Conservation (phyloP, 1,140 invertebrate species). For the Cephus cinctus region DNA sequence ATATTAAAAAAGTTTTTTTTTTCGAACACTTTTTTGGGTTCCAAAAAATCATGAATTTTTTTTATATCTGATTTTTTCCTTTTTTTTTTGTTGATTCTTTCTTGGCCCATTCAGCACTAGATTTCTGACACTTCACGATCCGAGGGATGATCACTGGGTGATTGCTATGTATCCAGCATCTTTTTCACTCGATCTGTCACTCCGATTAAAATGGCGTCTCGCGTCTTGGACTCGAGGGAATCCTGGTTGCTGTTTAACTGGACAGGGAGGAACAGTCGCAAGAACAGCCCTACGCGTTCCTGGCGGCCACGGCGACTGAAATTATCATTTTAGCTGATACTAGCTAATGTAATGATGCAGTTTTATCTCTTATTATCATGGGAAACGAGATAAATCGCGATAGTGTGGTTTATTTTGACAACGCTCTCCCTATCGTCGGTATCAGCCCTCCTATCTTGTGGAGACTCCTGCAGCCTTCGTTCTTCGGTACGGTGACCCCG, state of each 20-base stretch:
- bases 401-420: constrained; percentile 59
- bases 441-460: constrained; percentile 3
- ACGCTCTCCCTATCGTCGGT: constrained; percentile 35
- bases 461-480: constrained; percentile 15
- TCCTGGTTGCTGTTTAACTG: background rate
- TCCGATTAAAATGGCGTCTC: background rate
- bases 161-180: no score
- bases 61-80: no score
- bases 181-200: background rate
- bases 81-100: no score
- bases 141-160: no score
- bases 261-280: background rate
- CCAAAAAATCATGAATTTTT: no score
- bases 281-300: constrained; percentile 46
- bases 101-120: no score
- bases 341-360: constrained; percentile 58
- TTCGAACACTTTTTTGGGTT: no score
- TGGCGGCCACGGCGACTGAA: constrained; percentile 52
- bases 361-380: constrained; percentile 60
- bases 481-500: no score
- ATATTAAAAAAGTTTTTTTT: no score
- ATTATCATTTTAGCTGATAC: constrained; percentile 59
- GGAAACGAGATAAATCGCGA: constrained; percentile 59
- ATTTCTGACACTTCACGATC: no score
- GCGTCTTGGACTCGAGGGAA: constrained; percentile 3